phyloP scores from a whole-genome alignment of 2,888 invertebrate genomes.

The Perdita meconis region DNA sequence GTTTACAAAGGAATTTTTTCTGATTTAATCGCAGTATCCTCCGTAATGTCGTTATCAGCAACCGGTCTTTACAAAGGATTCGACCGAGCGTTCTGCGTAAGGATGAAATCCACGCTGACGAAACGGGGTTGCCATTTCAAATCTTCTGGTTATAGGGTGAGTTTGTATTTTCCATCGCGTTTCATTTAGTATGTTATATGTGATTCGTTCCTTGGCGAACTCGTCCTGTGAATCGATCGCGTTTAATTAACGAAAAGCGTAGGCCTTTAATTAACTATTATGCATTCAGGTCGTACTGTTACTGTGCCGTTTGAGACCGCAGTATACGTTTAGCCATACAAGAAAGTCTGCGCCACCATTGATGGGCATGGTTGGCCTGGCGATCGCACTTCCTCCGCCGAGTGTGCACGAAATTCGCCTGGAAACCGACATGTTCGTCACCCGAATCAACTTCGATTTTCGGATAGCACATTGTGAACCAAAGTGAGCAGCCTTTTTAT shows the following conservation, averaged over 20 bases:
- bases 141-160: conserved; percentile 97
- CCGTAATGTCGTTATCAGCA: conserved; percentile 92
- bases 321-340: conserved; percentile 96
- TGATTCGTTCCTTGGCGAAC: no score
- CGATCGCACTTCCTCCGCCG: conserved; percentile 98
- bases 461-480: conserved; percentile 99
- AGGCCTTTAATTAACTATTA: conserved; percentile 36
- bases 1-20: not conserved
- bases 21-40: conserved; percentile 88
- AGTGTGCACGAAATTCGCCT: conserved; percentile 98
- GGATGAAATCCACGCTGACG: conserved; percentile 99
- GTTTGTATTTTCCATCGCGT: conserved; percentile 78
- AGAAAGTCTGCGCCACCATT: conserved; percentile 94
- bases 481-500: no score
- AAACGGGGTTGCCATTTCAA: conserved; percentile 99
- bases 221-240: conserved; percentile 19
- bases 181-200: no score
- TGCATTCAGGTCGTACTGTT: conserved; percentile 94
- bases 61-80: conserved; percentile 92
- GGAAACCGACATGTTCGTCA: conserved; percentile 98
- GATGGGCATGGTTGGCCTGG: conserved; percentile 97
- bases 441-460: conserved; percentile 97
- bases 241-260: conserved; percentile 26
- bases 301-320: conserved; percentile 95
- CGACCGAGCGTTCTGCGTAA: conserved; percentile 96